These are phyloP conservation scores for Mesembrinibis cayennensis DNA, from an alignment of 2,113 vertebrate genomes.

Conservation along the genomic window DNA sequence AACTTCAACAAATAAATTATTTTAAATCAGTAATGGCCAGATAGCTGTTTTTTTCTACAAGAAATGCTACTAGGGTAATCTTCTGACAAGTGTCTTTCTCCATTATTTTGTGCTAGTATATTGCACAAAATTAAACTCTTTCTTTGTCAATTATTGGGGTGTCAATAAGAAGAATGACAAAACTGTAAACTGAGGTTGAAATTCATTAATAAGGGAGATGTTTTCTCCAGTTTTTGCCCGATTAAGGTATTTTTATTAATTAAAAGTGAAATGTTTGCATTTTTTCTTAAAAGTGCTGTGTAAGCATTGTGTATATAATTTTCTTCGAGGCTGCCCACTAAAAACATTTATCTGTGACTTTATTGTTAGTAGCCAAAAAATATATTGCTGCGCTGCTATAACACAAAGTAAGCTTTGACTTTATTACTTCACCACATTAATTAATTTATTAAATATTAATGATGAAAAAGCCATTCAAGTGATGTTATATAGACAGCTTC, in stretches of 20 bases:
- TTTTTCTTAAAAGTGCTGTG: background rate
- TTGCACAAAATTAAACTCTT: background rate
- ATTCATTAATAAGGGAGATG: background rate
- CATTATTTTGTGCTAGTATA: background rate
- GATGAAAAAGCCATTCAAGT: slow-evolving; percentile 42
- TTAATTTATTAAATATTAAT: slow-evolving; percentile 78
- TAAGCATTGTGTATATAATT: slow-evolving; percentile 17
- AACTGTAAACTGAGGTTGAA: background rate
- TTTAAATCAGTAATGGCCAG: background rate
- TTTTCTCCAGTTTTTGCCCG: background rate
- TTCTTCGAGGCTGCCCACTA: background rate
- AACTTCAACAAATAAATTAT: background rate
- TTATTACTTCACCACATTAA: slow-evolving; percentile 61
- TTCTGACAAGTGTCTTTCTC: background rate
- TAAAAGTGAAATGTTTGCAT: background rate
- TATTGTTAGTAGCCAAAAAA: slow-evolving; percentile 37
- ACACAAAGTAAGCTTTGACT: slow-evolving; percentile 25
- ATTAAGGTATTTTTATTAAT: slow-evolving; percentile 7
- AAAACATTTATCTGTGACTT: slow-evolving; percentile 41
- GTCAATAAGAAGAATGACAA: background rate
- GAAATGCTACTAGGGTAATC: background rate
- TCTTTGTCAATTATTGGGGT: background rate
- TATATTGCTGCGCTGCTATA: background rate
- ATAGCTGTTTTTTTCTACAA: background rate
- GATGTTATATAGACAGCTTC: slow-evolving; percentile 10